phyloP scores from a whole-genome alignment of 2,113 vertebrate species.

The Crotalus horridus region DNA sequence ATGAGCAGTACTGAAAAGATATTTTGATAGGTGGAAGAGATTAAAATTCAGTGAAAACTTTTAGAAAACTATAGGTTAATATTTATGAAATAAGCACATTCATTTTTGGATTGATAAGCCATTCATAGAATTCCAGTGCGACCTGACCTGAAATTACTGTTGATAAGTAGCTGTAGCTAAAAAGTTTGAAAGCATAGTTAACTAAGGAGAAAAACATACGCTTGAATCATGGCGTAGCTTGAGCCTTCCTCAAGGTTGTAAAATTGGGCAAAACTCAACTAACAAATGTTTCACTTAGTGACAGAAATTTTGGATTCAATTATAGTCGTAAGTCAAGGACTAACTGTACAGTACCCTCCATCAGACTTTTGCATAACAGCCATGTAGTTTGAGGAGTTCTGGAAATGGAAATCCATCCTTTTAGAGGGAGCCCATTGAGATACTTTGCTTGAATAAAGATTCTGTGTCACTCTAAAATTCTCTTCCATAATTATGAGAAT shows the following conservation, averaged over 20 bases:
- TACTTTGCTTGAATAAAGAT: not conserved
- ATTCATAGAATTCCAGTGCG: constrained; percentile 54
- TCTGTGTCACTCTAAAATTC: not conserved
- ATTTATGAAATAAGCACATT: constrained; percentile 58
- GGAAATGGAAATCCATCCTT: not conserved
- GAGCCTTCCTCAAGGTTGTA: not conserved
- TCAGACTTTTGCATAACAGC: not conserved
- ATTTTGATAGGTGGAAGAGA: constrained; percentile 33
- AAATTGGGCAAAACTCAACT: not conserved
- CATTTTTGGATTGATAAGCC: constrained; percentile 46
- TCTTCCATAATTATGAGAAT: not conserved
- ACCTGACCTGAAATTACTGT: constrained; percentile 48
- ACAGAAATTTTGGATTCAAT: not conserved
- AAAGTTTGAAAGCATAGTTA: constrained; percentile 15
- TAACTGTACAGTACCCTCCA: not conserved
- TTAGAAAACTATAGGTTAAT: constrained; percentile 43
- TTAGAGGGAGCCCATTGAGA: not conserved
- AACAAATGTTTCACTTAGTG: not conserved
- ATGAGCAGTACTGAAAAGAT: constrained; percentile 48
- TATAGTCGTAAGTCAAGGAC: not conserved
- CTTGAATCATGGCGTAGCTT: constrained; percentile 38
- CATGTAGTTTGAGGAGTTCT: not conserved
- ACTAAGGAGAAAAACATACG: constrained; percentile 45
- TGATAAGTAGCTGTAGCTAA: constrained; percentile 34
- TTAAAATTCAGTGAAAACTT: constrained; percentile 51